These are phyloP conservation scores for Phodopus roborovskii DNA, from an alignment of 2,113 vertebrate genomes.

Conservation along the genomic window DNA sequence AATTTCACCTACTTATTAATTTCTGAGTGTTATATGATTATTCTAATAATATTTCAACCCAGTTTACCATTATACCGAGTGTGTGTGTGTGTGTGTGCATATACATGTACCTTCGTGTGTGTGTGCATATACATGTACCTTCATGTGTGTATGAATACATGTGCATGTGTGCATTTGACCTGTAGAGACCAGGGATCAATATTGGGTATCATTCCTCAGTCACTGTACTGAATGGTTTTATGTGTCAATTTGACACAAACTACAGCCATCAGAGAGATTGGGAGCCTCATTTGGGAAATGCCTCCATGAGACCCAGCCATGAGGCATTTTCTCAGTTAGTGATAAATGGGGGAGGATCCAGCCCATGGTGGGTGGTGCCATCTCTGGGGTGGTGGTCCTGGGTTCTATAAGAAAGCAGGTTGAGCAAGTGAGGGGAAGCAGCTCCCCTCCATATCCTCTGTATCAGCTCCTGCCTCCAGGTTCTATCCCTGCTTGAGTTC, in stretches of 20 bases:
- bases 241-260: background rate
- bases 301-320: background rate
- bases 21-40: background rate
- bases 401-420: background rate
- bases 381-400: background rate
- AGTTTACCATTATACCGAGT: background rate
- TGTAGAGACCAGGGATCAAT: background rate
- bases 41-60: background rate
- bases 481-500: background rate
- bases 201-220: background rate
- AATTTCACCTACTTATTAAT: background rate
- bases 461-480: background rate
- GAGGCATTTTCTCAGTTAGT: background rate
- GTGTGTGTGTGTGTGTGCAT: background rate
- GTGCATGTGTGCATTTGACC: background rate
- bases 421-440: background rate
- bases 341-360: background rate
- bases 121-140: background rate
- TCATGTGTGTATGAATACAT: background rate
- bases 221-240: background rate
- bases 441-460: background rate
- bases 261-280: background rate
- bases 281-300: background rate
- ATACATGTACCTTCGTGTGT: background rate
- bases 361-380: background rate